These are phyloP conservation scores for Phaedon cochleariae DNA, from an alignment of 2,888 invertebrate genomes.

Conservation along the genomic window DNA sequence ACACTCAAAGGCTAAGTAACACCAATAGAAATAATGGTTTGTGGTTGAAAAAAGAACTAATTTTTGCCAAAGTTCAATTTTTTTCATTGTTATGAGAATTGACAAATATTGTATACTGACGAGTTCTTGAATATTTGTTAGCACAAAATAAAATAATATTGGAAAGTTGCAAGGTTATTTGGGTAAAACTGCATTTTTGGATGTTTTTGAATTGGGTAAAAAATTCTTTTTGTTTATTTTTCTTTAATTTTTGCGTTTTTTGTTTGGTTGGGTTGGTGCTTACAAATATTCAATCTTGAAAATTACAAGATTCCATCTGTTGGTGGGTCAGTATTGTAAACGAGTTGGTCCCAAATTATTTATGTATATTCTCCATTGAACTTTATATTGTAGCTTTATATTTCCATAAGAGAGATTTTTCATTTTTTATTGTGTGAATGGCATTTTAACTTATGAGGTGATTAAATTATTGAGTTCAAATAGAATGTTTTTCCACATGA, in stretches of 20 bases:
- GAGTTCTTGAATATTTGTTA: neutral
- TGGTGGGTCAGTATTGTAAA: neutral
- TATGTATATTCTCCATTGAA: neutral
- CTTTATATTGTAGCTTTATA: conserved; percentile 4
- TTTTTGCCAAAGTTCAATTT: neutral
- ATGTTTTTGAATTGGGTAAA: neutral
- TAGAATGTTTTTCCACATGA: conserved; percentile 26
- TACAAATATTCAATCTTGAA: neutral
- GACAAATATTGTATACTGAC: neutral
- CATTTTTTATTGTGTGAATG: conserved; percentile 24
- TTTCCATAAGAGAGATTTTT: conserved; percentile 2
- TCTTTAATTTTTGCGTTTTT: neutral
- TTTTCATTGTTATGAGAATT: neutral
- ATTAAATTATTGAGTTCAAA: conserved; percentile 12
- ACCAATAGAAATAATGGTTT: too few relatives aligned
- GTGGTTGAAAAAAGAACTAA: neutral
- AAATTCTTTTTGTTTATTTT: neutral
- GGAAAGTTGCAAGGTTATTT: too few relatives aligned
- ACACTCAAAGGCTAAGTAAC: too few relatives aligned
- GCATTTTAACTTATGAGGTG: conserved; percentile 22
- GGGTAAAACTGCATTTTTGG: neutral
- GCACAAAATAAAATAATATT: neutral
- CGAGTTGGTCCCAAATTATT: neutral
- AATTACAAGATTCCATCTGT: neutral
- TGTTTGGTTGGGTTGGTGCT: neutral